Conservation (phyloP, 1,140 invertebrate genomes). For the Rhagoletis zephyria region DNA sequence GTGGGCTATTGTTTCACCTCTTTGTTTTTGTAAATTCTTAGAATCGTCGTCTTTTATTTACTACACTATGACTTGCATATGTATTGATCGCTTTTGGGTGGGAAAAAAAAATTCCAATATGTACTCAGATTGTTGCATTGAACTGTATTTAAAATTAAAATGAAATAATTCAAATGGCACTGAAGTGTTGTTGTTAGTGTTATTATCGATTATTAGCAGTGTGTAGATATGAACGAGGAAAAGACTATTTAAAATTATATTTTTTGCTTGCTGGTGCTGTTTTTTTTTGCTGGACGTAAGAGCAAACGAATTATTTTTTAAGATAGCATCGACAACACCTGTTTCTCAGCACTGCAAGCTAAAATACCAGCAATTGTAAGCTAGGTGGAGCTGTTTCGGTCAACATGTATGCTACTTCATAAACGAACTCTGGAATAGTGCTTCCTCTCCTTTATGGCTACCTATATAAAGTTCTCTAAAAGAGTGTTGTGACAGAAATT, state of each 20-base stretch:
- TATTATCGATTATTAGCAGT: neutral
- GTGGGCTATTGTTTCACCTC: conserved; percentile 2
- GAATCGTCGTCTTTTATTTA: conserved; percentile 15
- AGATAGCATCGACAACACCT: neutral
- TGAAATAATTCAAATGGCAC: neutral
- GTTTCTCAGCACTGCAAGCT: neutral
- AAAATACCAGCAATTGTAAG: no score
- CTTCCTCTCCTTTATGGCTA: no score
- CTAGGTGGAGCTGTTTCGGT: no score
- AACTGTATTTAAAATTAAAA: neutral
- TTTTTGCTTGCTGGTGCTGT: neutral
- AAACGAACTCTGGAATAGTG: no score
- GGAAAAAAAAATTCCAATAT: neutral
- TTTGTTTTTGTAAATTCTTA: conserved; percentile 23
- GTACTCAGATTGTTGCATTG: neutral
- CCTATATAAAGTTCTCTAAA: no score
- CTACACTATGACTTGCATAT: no score
- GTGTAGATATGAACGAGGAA: neutral
- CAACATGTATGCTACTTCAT: no score
- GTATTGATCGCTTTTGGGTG: conserved; percentile 18
- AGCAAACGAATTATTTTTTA: neutral
- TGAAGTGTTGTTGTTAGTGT: neutral
- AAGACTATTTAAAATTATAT: neutral
- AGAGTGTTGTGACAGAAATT: no score
- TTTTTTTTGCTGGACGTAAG: neutral